Evolutionary conservation across 1,140 invertebrate species (phyloP).

Genomic region (Drosophila pandora): DNA sequence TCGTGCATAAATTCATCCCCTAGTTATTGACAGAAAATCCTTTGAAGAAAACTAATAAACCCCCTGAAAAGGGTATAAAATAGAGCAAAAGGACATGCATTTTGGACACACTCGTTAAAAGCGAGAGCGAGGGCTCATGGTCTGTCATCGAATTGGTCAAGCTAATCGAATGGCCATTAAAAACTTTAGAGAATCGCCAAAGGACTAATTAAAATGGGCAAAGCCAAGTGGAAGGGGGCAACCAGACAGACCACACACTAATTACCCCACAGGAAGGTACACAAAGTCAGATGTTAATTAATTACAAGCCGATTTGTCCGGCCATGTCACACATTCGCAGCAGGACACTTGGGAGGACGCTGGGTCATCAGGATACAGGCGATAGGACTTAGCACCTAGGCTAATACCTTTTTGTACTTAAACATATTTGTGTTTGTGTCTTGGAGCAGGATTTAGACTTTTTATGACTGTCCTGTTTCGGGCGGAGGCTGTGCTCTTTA

Average conservation of each 20-base stretch:
- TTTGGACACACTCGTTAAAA: neutral
- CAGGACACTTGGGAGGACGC: neutral
- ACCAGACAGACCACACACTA: constrained; percentile 25
- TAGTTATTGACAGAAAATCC: too few relatives aligned
- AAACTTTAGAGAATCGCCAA: neutral
- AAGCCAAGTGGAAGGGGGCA: too few relatives aligned
- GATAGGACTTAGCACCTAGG: neutral
- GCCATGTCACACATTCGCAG: constrained; percentile 1
- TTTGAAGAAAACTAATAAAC: neutral
- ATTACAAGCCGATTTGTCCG: constrained; percentile 58
- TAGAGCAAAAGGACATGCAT: neutral
- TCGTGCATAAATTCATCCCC: too few relatives aligned
- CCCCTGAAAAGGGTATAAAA: neutral
- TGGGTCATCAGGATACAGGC: neutral
- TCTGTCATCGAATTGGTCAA: neutral
- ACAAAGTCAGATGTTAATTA: constrained; percentile 58
- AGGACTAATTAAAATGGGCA: constrained; percentile 8
- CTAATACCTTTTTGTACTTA: neutral
- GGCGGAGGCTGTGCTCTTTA: neutral
- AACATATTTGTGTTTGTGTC: neutral
- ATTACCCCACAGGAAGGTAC: constrained; percentile 47
- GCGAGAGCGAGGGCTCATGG: neutral
- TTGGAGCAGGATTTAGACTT: neutral
- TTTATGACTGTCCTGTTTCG: constrained; percentile 13
- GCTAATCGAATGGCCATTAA: constrained; percentile 13